Evolutionary conservation across 2,797 vertebrate species (phyloP).

Genomic region (Iguana delicatissima): DNA sequence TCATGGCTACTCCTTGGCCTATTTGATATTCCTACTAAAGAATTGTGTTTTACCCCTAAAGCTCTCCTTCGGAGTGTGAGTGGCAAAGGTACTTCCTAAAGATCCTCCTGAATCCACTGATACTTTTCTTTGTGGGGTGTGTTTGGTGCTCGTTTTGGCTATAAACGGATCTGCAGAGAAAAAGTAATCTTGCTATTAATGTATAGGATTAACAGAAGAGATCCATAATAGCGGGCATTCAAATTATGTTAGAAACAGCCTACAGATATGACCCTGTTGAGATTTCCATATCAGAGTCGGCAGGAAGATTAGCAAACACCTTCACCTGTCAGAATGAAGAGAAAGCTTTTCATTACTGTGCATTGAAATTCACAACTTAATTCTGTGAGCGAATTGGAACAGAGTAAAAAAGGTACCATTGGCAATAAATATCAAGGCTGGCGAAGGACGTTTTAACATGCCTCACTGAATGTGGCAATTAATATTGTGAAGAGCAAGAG

Average conservation of each 20-base stretch:
- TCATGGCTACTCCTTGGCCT: neutral
- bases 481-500: neutral
- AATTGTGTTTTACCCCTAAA: neutral
- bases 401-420: neutral
- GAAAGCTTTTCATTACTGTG: neutral
- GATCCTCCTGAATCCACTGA: neutral
- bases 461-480: neutral
- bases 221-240: neutral
- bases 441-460: neutral
- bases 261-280: neutral
- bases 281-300: no score
- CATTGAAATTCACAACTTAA: neutral
- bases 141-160: neutral
- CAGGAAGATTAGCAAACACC: neutral
- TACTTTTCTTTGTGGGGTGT: neutral
- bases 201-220: neutral
- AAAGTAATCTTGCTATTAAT: neutral
- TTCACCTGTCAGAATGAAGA: neutral
- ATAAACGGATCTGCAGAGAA: neutral
- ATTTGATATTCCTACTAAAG: neutral
- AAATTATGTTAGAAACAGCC: neutral
- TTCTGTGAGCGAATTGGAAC: neutral
- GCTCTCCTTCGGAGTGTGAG: neutral
- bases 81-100: no score
- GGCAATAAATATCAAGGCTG: neutral